These are phyloP conservation scores for Brachypteracias leptosomus DNA, from an alignment of 2,113 vertebrate species.

Conservation along the genomic window DNA sequence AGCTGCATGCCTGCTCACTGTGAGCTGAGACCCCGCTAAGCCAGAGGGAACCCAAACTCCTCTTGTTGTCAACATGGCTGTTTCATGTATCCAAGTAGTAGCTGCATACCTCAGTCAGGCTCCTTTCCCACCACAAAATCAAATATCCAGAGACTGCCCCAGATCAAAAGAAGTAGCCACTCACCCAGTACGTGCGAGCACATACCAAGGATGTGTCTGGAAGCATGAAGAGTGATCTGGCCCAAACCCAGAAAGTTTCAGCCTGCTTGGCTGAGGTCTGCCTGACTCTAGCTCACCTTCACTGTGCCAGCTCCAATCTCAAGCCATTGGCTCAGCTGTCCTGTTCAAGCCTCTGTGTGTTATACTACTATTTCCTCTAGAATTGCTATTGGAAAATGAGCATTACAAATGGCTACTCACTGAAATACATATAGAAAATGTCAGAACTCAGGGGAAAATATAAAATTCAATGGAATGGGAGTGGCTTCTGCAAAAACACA, in stretches of 20 bases:
- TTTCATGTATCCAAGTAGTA: neutral
- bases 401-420: neutral
- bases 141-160: neutral
- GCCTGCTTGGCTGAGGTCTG: neutral
- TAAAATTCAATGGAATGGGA: neutral
- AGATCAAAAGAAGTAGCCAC: neutral
- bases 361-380: neutral
- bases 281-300: neutral
- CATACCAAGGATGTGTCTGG: neutral
- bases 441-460: neutral
- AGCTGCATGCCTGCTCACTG: neutral
- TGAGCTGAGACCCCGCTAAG: neutral
- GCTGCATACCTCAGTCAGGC: neutral
- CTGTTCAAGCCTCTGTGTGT: neutral
- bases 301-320: neutral
- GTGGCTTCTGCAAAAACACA: rapidly evolving
- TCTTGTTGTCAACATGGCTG: neutral
- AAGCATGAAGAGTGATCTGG: neutral
- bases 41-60: neutral
- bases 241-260: neutral
- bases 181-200: rapidly evolving
- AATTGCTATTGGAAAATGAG: neutral
- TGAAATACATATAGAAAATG: neutral
- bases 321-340: rapidly evolving
- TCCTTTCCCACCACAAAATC: neutral